Evolutionary conservation across 2,113 vertebrate species (phyloP).

Genomic region (Grammomys surdaster): DNA sequence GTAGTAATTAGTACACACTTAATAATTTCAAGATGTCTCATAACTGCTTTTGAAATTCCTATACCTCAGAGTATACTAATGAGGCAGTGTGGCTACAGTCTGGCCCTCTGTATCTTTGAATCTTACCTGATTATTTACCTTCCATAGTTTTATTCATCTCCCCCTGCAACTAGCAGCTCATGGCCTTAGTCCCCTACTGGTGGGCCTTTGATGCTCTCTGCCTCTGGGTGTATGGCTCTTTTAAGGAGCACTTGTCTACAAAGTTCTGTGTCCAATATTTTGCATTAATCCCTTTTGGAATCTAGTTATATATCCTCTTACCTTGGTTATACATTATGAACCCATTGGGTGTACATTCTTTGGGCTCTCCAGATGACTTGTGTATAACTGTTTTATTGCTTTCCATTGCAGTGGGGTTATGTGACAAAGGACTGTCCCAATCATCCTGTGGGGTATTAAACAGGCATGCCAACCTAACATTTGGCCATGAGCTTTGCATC

Average conservation of each 20-base stretch:
- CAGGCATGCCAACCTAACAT: not conserved
- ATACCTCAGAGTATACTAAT: not conserved
- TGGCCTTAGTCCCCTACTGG: not conserved
- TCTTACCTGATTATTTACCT: not conserved
- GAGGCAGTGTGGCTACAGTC: no score
- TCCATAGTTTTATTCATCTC: not conserved
- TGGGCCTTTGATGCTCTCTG: not conserved
- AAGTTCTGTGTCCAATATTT: not conserved
- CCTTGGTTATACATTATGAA: not conserved
- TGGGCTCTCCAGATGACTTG: not conserved
- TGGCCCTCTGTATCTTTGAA: not conserved
- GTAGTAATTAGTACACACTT: not conserved
- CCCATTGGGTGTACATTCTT: not conserved
- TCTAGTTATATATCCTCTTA: not conserved
- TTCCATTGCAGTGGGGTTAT: not conserved
- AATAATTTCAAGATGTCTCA: not conserved
- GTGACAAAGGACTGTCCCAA: not conserved
- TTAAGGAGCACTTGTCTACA: not conserved
- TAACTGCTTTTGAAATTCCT: conserved; percentile 2
- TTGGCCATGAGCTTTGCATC: not conserved
- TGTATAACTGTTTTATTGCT: not conserved
- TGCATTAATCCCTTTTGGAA: not conserved
- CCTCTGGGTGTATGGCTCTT: not conserved
- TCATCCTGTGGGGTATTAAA: not conserved
- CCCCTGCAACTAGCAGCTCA: not conserved